Conservation (phyloP, 2,888 invertebrate genomes). For the Ceratothoa steindachneri region DNA sequence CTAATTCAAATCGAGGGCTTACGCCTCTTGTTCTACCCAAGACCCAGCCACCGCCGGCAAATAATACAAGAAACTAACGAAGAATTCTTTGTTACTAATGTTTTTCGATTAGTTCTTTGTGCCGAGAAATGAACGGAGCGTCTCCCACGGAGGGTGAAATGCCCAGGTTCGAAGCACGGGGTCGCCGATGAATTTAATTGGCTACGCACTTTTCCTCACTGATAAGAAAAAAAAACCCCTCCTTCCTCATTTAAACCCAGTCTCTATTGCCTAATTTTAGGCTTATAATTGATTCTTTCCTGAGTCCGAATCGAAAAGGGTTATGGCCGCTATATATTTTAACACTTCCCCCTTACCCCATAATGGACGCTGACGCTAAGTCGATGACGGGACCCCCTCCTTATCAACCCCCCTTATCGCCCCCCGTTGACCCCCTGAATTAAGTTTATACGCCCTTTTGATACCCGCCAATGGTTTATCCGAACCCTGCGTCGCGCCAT, state of each 20-base stretch:
- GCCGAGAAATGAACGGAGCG: not conserved
- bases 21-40: not conserved
- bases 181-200: not conserved
- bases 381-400: not conserved
- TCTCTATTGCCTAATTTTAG: not conserved
- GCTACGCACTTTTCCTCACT: not conserved
- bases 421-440: not conserved
- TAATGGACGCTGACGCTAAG: not conserved
- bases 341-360: not conserved
- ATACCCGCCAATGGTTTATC: not conserved
- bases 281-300: not conserved
- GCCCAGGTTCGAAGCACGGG: not conserved
- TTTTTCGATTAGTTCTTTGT: constrained; percentile 8
- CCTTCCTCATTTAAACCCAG: not conserved
- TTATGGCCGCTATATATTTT: not conserved
- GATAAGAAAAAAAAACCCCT: not conserved
- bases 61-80: not conserved
- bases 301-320: not conserved
- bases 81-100: not conserved
- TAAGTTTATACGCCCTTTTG: not conserved
- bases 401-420: not conserved
- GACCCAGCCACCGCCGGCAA: not conserved
- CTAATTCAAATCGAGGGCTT: not conserved
- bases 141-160: not conserved
- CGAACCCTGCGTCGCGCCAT: not conserved